Evolutionary conservation across 2,797 vertebrate species (phyloP).

Genomic region (Varecia variegata): DNA sequence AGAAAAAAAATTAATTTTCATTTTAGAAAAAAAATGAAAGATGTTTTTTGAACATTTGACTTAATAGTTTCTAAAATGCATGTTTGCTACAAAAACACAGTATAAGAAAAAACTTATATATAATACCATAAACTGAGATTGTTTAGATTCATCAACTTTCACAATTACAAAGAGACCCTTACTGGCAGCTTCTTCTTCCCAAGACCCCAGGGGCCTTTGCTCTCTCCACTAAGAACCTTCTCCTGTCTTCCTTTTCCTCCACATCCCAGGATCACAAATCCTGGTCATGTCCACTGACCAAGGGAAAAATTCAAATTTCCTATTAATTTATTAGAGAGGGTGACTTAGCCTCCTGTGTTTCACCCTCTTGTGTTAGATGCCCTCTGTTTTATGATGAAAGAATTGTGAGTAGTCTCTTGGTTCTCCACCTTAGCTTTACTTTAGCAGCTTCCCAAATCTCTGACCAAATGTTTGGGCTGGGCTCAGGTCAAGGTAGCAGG

Average conservation of each 20-base stretch:
- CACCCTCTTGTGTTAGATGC: neutral
- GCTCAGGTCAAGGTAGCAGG: neutral
- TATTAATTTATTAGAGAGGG: neutral
- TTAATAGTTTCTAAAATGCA: neutral
- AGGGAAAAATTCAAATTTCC: neutral
- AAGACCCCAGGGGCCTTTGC: neutral
- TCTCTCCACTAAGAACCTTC: neutral
- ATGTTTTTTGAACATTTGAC: neutral
- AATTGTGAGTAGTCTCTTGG: neutral
- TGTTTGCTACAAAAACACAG: neutral
- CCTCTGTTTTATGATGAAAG: neutral
- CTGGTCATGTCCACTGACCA: neutral
- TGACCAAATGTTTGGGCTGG: neutral
- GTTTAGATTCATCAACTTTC: neutral
- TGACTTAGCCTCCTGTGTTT: neutral
- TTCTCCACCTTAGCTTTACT: neutral
- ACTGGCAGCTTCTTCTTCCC: neutral
- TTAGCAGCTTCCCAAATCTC: neutral
- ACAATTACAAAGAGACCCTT: neutral
- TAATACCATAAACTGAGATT: fast-evolving
- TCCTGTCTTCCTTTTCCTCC: neutral
- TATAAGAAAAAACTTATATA: neutral
- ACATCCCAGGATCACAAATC: neutral
- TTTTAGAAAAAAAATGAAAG: neutral
- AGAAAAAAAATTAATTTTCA: neutral